These are phyloP conservation scores for Bombus pyrosoma DNA, from an alignment of 1,140 invertebrate genomes.

Conservation along the genomic window DNA sequence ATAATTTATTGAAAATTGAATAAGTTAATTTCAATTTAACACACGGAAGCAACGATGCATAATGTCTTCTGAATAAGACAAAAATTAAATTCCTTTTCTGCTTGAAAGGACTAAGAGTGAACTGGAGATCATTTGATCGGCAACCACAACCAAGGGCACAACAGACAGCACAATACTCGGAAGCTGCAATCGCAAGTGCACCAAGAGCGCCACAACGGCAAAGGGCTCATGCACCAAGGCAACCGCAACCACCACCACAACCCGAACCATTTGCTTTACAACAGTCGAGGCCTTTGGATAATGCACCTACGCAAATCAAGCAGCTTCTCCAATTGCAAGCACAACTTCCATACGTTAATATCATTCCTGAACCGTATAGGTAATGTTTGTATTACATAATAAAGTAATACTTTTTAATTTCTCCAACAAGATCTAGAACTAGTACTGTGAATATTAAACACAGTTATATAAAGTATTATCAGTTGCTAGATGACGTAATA, in stretches of 20 bases:
- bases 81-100: background rate
- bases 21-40: too few relatives aligned
- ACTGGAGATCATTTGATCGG: conserved; percentile 77
- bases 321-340: conserved; percentile 77
- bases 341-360: conserved; percentile 78
- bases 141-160: conserved; percentile 54
- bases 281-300: conserved; percentile 64
- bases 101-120: conserved; percentile 74
- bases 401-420: background rate
- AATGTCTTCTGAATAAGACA: background rate
- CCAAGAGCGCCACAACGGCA: conserved; percentile 77
- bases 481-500: background rate
- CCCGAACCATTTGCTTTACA: conserved; percentile 67
- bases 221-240: conserved; percentile 64
- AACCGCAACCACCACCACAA: conserved; percentile 44
- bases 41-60: too few relatives aligned
- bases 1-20: too few relatives aligned
- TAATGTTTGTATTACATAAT: conserved; percentile 31
- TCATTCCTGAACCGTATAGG: conserved; percentile 78
- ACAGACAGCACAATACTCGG: conserved; percentile 46
- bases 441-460: background rate
- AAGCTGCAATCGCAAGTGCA: conserved; percentile 35
- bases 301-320: conserved; percentile 76
- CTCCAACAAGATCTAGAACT: background rate
- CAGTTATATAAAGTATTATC: background rate